phyloP scores from a whole-genome alignment of 2,888 invertebrate species.

The Dexiosoma caninum region DNA sequence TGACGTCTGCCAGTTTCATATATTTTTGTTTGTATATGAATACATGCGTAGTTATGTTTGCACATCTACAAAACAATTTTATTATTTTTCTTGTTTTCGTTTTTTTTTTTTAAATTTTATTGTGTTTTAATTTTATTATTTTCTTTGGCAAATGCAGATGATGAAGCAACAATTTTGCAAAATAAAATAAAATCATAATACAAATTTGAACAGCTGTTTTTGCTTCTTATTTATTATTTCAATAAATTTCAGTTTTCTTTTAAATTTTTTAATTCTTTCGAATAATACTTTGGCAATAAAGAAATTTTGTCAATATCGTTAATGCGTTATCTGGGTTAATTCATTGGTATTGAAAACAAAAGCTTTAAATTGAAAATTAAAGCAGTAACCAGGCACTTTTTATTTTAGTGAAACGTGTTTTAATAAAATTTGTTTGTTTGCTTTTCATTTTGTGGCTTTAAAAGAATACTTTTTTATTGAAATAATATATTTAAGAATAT shows the following conservation, averaged over 20 bases:
- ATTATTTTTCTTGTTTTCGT: too few species aligned
- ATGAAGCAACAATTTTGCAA: constrained; percentile 26
- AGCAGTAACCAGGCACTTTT: neutral
- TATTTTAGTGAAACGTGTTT: neutral
- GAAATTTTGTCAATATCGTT: neutral
- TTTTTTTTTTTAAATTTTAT: too few species aligned
- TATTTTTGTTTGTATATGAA: too few species aligned
- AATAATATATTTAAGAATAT: too few species aligned
- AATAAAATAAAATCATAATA: constrained; percentile 33
- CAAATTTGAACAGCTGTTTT: constrained; percentile 50
- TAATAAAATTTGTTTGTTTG: neutral
- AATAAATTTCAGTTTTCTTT: neutral
- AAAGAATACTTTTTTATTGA: neutral
- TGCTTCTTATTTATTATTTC: neutral
- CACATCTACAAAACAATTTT: too few species aligned
- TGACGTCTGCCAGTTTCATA: too few species aligned
- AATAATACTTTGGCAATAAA: neutral
- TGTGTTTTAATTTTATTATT: too few species aligned
- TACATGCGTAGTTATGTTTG: too few species aligned
- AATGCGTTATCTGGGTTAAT: neutral
- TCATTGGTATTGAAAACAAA: neutral
- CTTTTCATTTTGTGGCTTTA: neutral
- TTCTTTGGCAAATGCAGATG: neutral
- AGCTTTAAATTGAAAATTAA: neutral
- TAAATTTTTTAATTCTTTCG: neutral